phyloP scores from a whole-genome alignment of 2,888 invertebrate species.

The Stenichneumon culpator region DNA sequence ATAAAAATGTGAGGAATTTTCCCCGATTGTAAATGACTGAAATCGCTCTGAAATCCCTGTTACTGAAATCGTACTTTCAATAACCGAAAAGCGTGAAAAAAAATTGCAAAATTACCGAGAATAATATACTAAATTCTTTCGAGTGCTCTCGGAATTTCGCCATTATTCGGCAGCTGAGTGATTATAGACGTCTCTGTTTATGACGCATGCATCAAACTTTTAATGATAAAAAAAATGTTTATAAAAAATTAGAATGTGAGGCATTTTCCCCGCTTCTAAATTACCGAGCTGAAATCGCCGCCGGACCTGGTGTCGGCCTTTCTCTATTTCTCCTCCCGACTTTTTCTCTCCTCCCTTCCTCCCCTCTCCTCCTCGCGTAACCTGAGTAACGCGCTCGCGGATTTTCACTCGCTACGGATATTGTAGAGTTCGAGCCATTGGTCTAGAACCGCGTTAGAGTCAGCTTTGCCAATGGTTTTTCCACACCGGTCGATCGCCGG shows the following conservation, averaged over 20 bases:
- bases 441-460: neutral
- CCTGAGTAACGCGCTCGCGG: constrained; percentile 27
- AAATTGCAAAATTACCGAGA: constrained; percentile 3
- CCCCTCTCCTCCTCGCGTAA: neutral
- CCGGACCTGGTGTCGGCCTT: constrained; percentile 55
- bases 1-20: constrained; percentile 4
- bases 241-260: neutral
- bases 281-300: constrained; percentile 46
- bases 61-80: too few relatives aligned
- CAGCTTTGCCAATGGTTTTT: constrained; percentile 20
- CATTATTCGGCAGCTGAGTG: neutral
- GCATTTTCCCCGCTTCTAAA: constrained; percentile 44
- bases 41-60: constrained; percentile 18
- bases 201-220: constrained; percentile 2
- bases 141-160: neutral
- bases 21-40: neutral
- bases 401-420: constrained; percentile 41
- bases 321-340: constrained; percentile 57
- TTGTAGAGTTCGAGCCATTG: constrained; percentile 4
- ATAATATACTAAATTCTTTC: constrained; percentile 13
- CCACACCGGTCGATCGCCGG: constrained; percentile 14
- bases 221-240: neutral
- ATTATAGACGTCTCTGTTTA: neutral
- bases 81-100: neutral
- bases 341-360: constrained; percentile 10